These are phyloP conservation scores for Nycticorax nycticorax DNA, from an alignment of 2,113 vertebrate species.

Conservation along the genomic window DNA sequence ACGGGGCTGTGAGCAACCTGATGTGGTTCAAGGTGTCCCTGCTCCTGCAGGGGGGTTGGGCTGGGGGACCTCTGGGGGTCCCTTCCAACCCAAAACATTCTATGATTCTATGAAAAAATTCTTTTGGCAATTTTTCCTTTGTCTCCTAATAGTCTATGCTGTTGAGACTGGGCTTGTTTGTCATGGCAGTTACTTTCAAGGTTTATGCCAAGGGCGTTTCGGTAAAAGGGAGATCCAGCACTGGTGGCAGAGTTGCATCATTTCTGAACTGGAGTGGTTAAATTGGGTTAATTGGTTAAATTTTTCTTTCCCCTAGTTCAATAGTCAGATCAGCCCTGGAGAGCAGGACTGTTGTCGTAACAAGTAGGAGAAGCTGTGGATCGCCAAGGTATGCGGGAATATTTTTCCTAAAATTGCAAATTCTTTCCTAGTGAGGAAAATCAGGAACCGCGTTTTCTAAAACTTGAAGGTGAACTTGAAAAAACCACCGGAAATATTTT, in stretches of 20 bases:
- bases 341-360: background rate
- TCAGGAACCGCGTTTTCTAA: background rate
- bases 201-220: background rate
- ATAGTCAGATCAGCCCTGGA: background rate
- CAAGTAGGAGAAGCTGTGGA: background rate
- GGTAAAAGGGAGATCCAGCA: background rate
- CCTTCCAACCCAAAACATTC: too few species aligned
- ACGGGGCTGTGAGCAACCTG: too few species aligned
- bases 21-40: too few species aligned
- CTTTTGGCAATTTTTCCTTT: background rate
- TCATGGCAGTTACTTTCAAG: background rate
- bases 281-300: background rate
- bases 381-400: background rate
- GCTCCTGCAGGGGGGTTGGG: too few species aligned
- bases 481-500: background rate
- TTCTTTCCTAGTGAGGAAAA: background rate
- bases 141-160: background rate
- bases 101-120: too few species aligned
- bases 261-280: background rate
- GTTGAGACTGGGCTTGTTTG: background rate
- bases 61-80: too few species aligned
- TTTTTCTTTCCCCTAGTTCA: background rate
- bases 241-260: background rate
- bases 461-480: background rate
- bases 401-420: background rate